These are phyloP conservation scores for Lycodopsis pacificus DNA, from an alignment of 2,797 vertebrate species.

Conservation along the genomic window DNA sequence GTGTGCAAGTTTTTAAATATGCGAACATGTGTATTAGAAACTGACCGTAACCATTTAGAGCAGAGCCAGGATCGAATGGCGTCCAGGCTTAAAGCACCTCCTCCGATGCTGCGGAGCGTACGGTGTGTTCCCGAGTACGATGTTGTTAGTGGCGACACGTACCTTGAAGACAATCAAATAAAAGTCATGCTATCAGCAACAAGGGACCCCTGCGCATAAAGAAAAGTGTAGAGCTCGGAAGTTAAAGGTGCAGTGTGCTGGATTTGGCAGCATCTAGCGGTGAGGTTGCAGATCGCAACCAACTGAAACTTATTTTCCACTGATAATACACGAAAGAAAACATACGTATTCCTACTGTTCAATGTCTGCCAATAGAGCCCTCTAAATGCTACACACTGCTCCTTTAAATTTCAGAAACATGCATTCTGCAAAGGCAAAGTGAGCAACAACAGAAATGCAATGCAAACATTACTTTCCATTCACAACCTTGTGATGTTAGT, in stretches of 20 bases:
- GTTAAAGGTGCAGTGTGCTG: not conserved
- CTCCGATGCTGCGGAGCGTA: slow-evolving; percentile 91
- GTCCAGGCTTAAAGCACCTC: slow-evolving; percentile 90
- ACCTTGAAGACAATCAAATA: slow-evolving; percentile 53
- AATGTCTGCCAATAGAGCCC: not conserved
- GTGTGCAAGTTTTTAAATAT: not conserved
- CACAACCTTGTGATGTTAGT: not conserved
- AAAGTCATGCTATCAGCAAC: not conserved
- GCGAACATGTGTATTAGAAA: slow-evolving; percentile 14
- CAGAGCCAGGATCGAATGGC: slow-evolving; percentile 91
- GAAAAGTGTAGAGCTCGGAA: not conserved
- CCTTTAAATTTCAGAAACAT: not conserved
- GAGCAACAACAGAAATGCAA: not conserved
- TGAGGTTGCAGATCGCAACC: too few relatives aligned
- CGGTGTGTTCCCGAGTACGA: slow-evolving; percentile 94
- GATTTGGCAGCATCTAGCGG: not conserved
- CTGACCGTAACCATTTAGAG: slow-evolving; percentile 94
- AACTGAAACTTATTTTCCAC: too few relatives aligned
- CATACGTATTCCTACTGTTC: too few relatives aligned
- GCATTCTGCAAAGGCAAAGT: not conserved
- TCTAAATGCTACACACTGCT: not conserved
- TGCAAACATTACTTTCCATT: not conserved
- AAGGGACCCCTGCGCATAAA: not conserved
- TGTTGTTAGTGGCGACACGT: slow-evolving; percentile 95
- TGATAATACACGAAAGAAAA: too few relatives aligned